phyloP scores from a whole-genome alignment of 2,888 invertebrate genomes.

The Aleiodes testaceus region DNA sequence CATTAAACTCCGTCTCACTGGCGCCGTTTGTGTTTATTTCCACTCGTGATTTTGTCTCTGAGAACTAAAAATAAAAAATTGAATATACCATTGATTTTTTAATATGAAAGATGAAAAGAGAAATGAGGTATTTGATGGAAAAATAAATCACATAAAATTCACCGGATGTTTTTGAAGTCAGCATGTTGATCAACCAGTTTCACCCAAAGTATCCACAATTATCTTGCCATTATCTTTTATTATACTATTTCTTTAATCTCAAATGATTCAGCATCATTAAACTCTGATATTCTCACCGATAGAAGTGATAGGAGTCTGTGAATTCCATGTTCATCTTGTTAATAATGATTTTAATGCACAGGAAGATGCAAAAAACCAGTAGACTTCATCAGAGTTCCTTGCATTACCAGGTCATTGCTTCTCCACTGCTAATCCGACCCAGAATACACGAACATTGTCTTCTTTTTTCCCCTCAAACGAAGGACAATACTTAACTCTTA shows the following conservation, averaged over 20 bases:
- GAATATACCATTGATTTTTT: neutral
- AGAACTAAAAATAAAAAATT: conserved; percentile 2
- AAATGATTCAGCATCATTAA: neutral
- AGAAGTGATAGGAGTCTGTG: neutral
- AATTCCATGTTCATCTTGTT: too few species aligned
- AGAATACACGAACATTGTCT: too few species aligned
- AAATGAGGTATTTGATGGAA: neutral
- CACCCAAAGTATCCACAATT: conserved; percentile 33
- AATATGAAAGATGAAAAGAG: neutral
- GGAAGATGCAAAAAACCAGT: too few species aligned
- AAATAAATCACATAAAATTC: conserved; percentile 26
- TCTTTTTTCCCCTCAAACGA: too few species aligned
- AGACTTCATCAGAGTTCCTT: too few species aligned
- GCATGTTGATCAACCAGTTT: conserved; percentile 33
- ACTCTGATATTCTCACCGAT: neutral
- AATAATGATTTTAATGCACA: too few species aligned
- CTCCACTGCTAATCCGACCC: too few species aligned
- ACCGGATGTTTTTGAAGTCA: conserved; percentile 39
- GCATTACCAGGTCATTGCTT: too few species aligned
- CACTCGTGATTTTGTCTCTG: neutral
- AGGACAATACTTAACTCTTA: too few species aligned
- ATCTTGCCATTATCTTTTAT: conserved; percentile 22
- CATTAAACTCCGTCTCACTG: neutral
- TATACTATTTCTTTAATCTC: conserved; percentile 17
- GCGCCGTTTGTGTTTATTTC: conserved; percentile 3